phyloP scores from a whole-genome alignment of 2,888 invertebrate genomes.

The Drosophila macrospina region DNA sequence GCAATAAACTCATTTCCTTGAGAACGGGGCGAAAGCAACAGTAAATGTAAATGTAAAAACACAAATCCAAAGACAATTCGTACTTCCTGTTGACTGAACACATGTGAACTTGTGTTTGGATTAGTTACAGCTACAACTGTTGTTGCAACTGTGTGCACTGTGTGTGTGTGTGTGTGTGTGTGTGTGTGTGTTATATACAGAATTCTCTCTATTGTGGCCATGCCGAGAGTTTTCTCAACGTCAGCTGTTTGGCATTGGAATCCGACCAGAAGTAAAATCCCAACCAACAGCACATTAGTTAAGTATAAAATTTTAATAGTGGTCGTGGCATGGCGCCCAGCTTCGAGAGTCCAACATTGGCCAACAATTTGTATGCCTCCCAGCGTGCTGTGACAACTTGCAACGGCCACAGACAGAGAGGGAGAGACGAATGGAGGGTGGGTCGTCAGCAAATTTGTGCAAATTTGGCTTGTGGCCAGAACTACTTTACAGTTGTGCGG shows the following conservation, averaged over 20 bases:
- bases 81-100: slow-evolving; percentile 53
- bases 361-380: slow-evolving; percentile 50
- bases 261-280: slow-evolving; percentile 47
- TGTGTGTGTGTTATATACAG: no score
- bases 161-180: no score
- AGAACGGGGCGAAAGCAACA: neutral
- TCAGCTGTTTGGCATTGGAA: slow-evolving; percentile 59
- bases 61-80: slow-evolving; percentile 49
- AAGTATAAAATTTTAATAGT: slow-evolving; percentile 71
- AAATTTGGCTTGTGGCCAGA: slow-evolving; percentile 75
- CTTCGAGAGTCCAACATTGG: slow-evolving; percentile 22
- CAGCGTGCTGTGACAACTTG: slow-evolving; percentile 55
- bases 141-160: slow-evolving; percentile 26
- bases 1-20: slow-evolving; percentile 69
- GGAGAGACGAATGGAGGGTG: neutral
- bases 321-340: slow-evolving; percentile 37
- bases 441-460: slow-evolving; percentile 61
- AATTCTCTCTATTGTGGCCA: slow-evolving; percentile 47
- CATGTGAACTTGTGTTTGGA: slow-evolving; percentile 37
- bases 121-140: slow-evolving; percentile 13
- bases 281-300: slow-evolving; percentile 66
- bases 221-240: slow-evolving; percentile 45
- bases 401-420: slow-evolving; percentile 24
- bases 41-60: slow-evolving; percentile 18
- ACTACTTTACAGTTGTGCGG: slow-evolving; percentile 65